Percentiles rank a stretch among this genome's conserved stretches.
Conservation (phyloP, 2,888 invertebrate species). For the Mongoloraphidia duomilia region DNA sequence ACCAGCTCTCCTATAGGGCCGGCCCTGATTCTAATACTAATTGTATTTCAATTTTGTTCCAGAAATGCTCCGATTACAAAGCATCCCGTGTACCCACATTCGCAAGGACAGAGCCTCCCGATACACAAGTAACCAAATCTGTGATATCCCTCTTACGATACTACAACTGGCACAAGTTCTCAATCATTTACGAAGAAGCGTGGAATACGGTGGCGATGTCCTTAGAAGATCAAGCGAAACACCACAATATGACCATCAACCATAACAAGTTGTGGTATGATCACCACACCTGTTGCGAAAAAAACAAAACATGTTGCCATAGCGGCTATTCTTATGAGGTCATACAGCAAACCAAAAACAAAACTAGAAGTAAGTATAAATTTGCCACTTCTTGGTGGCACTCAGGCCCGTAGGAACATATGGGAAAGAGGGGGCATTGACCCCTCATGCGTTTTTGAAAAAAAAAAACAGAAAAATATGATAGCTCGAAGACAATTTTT, state of each 20-base stretch:
- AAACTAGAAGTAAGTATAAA: constrained; percentile 55
- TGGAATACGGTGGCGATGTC: constrained; percentile 74
- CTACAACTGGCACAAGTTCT: constrained; percentile 89
- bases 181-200: constrained; percentile 69
- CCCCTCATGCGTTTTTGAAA: no score
- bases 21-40: no score
- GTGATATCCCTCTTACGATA: constrained; percentile 80
- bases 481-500: no score
- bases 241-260: constrained; percentile 72
- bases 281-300: constrained; percentile 61
- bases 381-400: no score
- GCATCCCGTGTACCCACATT: constrained; percentile 81
- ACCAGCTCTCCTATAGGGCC: no score
- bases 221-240: constrained; percentile 58
- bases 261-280: constrained; percentile 58
- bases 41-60: constrained; percentile 25
- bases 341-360: constrained; percentile 71
- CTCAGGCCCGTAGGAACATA: no score
- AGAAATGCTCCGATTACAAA: constrained; percentile 91
- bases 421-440: no score
- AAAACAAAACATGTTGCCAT: constrained; percentile 59
- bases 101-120: constrained; percentile 85
- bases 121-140: constrained; percentile 90
- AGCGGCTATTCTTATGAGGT: constrained; percentile 71
- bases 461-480: no score